These are phyloP conservation scores for Silurus aristotelis DNA, from an alignment of 2,797 vertebrate species.

Conservation along the genomic window DNA sequence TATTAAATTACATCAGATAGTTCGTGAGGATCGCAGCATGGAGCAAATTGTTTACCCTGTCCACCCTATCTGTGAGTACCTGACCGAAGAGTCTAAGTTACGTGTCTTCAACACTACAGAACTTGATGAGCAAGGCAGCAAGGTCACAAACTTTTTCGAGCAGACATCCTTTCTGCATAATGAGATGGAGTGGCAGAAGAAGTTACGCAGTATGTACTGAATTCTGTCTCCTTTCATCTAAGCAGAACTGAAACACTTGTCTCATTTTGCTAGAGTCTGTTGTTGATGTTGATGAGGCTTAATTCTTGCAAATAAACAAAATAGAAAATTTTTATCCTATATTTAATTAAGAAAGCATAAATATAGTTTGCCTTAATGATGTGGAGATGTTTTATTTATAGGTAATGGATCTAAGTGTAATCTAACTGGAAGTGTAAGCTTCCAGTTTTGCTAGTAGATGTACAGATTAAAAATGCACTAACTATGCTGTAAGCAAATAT, in stretches of 20 bases:
- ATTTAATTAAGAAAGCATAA: neutral
- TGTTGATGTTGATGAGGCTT: neutral
- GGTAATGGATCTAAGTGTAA: neutral
- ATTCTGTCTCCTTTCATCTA: neutral
- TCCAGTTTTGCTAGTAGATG: neutral
- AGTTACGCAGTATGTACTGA: conserved; percentile 83
- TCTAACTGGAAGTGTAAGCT: neutral
- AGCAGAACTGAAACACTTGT: neutral
- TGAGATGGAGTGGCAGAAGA: conserved; percentile 99
- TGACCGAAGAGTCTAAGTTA: conserved; percentile 91
- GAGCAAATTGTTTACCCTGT: conserved; percentile 97
- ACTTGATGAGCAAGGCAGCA: conserved; percentile 97
- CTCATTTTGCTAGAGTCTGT: neutral
- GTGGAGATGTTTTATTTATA: neutral
- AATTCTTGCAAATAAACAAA: neutral
- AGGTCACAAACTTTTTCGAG: conserved; percentile 96
- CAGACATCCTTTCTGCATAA: conserved; percentile 94
- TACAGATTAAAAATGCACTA: no score
- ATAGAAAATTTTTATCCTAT: neutral
- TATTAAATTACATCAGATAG: conserved; percentile 76
- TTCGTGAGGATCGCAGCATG: conserved; percentile 95
- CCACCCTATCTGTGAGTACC: conserved; percentile 91
- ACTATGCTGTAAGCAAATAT: no score
- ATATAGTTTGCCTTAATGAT: neutral
- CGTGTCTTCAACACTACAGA: conserved; percentile 93